Conservation (phyloP, 2,888 invertebrate genomes). For the Apamea crenata region DNA sequence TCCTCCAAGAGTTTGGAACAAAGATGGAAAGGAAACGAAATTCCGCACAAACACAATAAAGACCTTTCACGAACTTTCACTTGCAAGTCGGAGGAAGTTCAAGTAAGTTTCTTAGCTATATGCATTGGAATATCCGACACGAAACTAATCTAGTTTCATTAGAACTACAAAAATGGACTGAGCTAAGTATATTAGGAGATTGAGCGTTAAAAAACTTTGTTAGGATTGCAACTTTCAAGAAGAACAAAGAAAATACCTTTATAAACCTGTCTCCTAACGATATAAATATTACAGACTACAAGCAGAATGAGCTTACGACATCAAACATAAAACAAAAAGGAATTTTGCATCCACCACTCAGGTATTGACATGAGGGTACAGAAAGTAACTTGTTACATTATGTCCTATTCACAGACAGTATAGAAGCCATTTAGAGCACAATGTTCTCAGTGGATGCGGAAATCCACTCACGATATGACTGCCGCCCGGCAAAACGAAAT, state of each 20-base stretch:
- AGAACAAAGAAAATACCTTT: neutral
- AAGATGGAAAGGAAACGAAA: slow-evolving; percentile 79
- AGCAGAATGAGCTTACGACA: slow-evolving; percentile 18
- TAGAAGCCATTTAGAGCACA: slow-evolving; percentile 77
- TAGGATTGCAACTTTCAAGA: neutral
- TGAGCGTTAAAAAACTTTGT: neutral
- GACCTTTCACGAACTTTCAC: slow-evolving; percentile 78
- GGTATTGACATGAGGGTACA: slow-evolving; percentile 68
- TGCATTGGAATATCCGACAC: slow-evolving; percentile 45
- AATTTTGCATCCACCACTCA: slow-evolving; percentile 61
- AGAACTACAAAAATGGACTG: slow-evolving; percentile 34
- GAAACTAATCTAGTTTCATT: slow-evolving; percentile 59
- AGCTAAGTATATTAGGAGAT: neutral
- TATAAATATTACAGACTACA: neutral
- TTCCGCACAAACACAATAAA: slow-evolving; percentile 79
- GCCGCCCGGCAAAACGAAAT: slow-evolving; percentile 73
- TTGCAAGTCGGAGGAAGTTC: slow-evolving; percentile 62
- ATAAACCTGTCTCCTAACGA: neutral
- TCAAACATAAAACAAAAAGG: slow-evolving; percentile 57
- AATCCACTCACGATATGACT: slow-evolving; percentile 84
- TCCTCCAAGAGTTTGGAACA: slow-evolving; percentile 72
- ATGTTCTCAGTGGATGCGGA: slow-evolving; percentile 79
- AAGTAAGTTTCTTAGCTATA: slow-evolving; percentile 64
- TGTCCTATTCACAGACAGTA: slow-evolving; percentile 73
- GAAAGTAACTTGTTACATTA: slow-evolving; percentile 78